A percentile compares a stretch with the other conserved stretches of the same genome.
phyloP scores from a whole-genome alignment of 2,797 vertebrate genomes.

The Labroides dimidiatus region DNA sequence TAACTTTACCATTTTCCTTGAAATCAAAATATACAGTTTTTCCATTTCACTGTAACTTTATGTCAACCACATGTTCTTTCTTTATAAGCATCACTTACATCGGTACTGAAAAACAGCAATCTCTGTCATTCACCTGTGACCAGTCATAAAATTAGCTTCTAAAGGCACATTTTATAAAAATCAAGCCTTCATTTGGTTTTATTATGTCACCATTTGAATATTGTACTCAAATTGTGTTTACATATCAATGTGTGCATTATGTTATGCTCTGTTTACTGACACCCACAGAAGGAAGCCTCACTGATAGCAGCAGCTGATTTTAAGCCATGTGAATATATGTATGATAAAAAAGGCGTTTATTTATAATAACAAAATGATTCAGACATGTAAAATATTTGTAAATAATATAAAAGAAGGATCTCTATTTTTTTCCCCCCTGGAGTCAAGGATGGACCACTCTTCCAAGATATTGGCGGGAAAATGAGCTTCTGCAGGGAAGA shows the following conservation, averaged over 20 bases:
- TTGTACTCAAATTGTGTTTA: slow-evolving; percentile 60
- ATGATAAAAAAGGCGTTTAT: slow-evolving; percentile 1
- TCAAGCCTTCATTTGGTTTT: slow-evolving; percentile 35
- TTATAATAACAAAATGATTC: background rate
- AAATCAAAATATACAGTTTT: slow-evolving; percentile 9
- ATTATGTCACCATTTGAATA: slow-evolving; percentile 15
- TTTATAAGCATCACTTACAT: background rate
- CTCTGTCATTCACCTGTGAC: background rate
- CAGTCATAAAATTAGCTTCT: background rate
- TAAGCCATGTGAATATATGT: slow-evolving; percentile 19
- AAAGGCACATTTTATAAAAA: slow-evolving; percentile 19
- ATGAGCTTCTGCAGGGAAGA: slow-evolving; percentile 3
- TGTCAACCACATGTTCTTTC: background rate
- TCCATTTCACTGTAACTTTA: slow-evolving; percentile 1
- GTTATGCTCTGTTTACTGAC: slow-evolving; percentile 46
- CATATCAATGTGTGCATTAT: slow-evolving; percentile 57
- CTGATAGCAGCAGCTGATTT: slow-evolving; percentile 18
- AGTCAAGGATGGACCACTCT: too few species aligned
- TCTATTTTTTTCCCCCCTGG: background rate
- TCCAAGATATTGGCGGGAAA: background rate
- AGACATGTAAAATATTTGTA: slow-evolving; percentile 44
- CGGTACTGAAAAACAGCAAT: background rate
- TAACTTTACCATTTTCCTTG: background rate
- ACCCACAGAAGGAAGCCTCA: slow-evolving; percentile 10
- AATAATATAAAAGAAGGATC: slow-evolving; percentile 33